Conservation (phyloP, 2,113 vertebrate genomes). For the Hymenochirus boettgeri region DNA sequence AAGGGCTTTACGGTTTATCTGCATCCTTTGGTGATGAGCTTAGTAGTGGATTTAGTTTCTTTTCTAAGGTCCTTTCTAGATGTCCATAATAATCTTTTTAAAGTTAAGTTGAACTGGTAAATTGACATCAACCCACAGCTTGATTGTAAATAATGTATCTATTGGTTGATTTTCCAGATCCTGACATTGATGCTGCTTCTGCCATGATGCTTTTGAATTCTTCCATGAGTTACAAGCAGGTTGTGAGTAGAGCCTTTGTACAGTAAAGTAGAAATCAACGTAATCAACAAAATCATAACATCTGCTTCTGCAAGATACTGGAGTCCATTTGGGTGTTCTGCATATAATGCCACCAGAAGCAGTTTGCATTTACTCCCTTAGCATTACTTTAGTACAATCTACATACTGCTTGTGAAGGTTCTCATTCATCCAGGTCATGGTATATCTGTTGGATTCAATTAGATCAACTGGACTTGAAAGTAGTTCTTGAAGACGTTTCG, state of each 20-base stretch:
- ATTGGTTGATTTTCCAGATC: slow-evolving; percentile 81
- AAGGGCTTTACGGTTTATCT: no score
- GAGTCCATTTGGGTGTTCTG: neutral
- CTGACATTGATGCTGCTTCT: slow-evolving; percentile 78
- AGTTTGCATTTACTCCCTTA: no score
- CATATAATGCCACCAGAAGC: no score
- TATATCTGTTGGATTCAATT: no score
- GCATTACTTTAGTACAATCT: no score
- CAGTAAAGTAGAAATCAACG: slow-evolving; percentile 65
- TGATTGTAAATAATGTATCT: slow-evolving; percentile 72
- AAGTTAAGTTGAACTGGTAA: neutral
- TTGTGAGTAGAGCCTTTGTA: slow-evolving; percentile 79
- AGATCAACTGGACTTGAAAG: no score
- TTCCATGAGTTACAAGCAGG: slow-evolving; percentile 77
- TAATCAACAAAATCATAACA: slow-evolving; percentile 41
- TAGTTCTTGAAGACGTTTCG: no score
- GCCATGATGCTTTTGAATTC: slow-evolving; percentile 84
- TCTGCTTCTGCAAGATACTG: neutral
- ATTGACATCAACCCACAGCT: slow-evolving; percentile 43
- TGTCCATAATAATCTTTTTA: no score
- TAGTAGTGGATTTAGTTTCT: no score
- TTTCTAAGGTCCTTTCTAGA: neutral
- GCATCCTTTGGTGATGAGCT: neutral
- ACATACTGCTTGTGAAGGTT: no score
- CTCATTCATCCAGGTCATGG: no score